phyloP scores from a whole-genome alignment of 1,140 invertebrate genomes.

The Drosophila pandora region DNA sequence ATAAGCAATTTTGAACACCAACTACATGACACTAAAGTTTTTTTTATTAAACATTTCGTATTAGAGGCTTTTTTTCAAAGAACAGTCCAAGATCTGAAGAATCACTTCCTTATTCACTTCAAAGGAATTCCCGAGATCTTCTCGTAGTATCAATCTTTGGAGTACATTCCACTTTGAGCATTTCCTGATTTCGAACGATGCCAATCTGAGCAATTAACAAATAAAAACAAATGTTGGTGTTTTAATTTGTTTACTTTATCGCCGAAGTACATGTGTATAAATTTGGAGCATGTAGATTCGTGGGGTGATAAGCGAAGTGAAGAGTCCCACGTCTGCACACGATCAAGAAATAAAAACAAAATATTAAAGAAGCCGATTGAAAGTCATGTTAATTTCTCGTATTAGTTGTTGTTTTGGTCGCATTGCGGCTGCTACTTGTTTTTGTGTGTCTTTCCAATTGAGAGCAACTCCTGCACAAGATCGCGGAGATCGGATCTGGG shows the following conservation, averaged over 20 bases:
- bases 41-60: neutral
- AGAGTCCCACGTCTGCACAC: slow-evolving; percentile 56
- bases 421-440: slow-evolving; percentile 31
- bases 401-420: slow-evolving; percentile 17
- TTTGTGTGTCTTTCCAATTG: slow-evolving; percentile 77
- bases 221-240: slow-evolving; percentile 35
- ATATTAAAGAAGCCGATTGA: slow-evolving; percentile 12
- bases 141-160: slow-evolving; percentile 11
- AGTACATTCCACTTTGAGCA: slow-evolving; percentile 31
- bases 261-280: slow-evolving; percentile 7
- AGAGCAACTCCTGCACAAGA: slow-evolving; percentile 67
- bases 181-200: slow-evolving; percentile 27
- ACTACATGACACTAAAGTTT: neutral
- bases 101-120: slow-evolving; percentile 28
- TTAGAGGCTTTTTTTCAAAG: neutral
- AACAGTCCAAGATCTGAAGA: slow-evolving; percentile 23
- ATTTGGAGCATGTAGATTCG: slow-evolving; percentile 39
- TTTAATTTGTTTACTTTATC: slow-evolving; percentile 24
- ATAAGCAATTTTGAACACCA: neutral
- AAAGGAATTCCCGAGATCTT: slow-evolving; percentile 13
- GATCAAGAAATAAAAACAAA: slow-evolving; percentile 13
- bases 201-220: slow-evolving; percentile 27
- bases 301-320: slow-evolving; percentile 27
- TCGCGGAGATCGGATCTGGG: slow-evolving; percentile 4
- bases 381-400: slow-evolving; percentile 44